phyloP scores from a whole-genome alignment of 1,140 invertebrate species.

The Temnothorax curvispinosus region DNA sequence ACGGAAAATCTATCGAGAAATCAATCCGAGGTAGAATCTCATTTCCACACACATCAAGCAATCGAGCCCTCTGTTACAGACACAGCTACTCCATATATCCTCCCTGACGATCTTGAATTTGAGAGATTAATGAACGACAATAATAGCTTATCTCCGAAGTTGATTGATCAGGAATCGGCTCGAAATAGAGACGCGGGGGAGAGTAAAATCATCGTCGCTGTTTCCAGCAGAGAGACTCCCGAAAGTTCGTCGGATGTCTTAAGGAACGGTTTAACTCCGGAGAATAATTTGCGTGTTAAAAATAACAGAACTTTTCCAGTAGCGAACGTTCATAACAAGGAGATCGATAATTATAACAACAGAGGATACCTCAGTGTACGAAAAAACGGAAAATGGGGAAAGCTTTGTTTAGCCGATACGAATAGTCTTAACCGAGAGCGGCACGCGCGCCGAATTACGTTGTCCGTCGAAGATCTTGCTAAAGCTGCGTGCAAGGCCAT shows the following conservation, averaged over 20 bases:
- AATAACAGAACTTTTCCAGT: conserved; percentile 57
- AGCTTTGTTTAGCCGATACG: conserved; percentile 87
- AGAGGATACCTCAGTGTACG: conserved; percentile 90
- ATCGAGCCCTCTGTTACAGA: conserved; percentile 75
- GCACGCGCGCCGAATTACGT: conserved; percentile 72
- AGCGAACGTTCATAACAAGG: conserved; percentile 54
- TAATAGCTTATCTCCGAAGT: neutral
- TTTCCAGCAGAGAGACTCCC: conserved; percentile 79
- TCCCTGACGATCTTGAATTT: conserved; percentile 17
- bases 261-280: conserved; percentile 64
- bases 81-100: conserved; percentile 72
- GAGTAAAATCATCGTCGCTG: conserved; percentile 49
- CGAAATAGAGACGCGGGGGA: neutral
- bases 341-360: conserved; percentile 82
- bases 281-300: conserved; percentile 67
- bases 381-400: conserved; percentile 92
- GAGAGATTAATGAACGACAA: conserved; percentile 59
- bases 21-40: conserved; percentile 31
- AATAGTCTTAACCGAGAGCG: conserved; percentile 73
- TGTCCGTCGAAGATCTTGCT: conserved; percentile 90
- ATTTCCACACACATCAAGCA: conserved; percentile 65
- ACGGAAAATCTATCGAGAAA: conserved; percentile 2
- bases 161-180: conserved; percentile 11
- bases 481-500: conserved; percentile 92
- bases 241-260: conserved; percentile 56